Conservation (phyloP, 35 echinoderm and acorn worm genomes). For the Heliocidaris tuberculata region DNA sequence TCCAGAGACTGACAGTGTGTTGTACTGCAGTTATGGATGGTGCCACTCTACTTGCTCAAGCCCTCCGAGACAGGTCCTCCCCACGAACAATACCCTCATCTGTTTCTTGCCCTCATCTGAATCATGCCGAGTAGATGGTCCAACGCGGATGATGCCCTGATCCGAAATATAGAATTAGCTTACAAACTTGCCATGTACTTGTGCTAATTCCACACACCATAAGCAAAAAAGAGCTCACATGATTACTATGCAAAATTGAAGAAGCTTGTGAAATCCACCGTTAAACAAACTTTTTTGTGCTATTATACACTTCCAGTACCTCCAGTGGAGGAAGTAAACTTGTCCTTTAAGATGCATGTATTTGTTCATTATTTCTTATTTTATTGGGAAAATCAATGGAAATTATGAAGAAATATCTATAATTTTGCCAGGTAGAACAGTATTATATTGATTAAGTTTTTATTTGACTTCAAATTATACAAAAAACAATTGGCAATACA, state of each 20-base stretch:
- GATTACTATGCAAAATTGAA: neutral
- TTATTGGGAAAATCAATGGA: neutral
- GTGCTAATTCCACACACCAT: neutral
- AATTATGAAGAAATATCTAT: neutral
- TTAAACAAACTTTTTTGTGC: neutral
- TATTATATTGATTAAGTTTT: neutral
- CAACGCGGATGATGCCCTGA: neutral
- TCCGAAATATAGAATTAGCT: neutral
- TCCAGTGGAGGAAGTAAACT: neutral
- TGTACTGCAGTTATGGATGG: constrained; percentile 87
- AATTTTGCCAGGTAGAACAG: neutral
- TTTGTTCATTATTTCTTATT: neutral
- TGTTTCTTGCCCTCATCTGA: constrained; percentile 49
- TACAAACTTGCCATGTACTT: neutral
- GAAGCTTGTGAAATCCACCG: neutral
- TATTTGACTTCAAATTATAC: too few relatives aligned
- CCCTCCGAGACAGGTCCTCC: constrained; percentile 84
- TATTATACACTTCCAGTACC: neutral
- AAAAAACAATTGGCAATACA: neutral
- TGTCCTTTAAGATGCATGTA: neutral
- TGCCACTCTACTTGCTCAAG: constrained; percentile 75
- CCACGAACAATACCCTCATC: constrained; percentile 67
- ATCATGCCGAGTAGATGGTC: constrained; percentile 25
- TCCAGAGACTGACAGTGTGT: constrained; percentile 68
- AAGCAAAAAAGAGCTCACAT: neutral